Percentiles rank a stretch among this genome's conserved stretches.
Conservation (phyloP, 2,113 vertebrate species). For the Mormyrus iriodes region DNA sequence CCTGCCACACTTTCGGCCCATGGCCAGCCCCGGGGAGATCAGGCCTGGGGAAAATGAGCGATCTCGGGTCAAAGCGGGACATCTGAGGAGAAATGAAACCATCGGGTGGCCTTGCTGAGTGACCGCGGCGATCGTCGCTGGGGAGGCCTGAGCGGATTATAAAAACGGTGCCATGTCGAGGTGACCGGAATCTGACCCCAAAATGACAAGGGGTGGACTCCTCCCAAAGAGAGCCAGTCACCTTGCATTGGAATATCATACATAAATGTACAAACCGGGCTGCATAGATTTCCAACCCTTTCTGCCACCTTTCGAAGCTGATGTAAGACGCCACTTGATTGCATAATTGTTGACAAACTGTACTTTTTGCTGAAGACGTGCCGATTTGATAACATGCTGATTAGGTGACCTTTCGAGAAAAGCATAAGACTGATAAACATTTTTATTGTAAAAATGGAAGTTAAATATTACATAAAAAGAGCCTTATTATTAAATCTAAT, state of each 20-base stretch:
- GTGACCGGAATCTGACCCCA: not conserved
- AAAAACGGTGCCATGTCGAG: not conserved
- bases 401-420: not conserved
- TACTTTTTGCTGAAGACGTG: not conserved
- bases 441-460: not conserved
- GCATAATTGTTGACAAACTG: not conserved
- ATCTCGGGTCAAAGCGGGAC: constrained; percentile 18
- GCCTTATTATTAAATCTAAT: not conserved
- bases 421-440: not conserved
- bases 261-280: not conserved
- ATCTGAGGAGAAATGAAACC: not conserved
- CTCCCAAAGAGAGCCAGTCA: not conserved
- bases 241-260: not conserved
- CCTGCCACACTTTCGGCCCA: not conserved
- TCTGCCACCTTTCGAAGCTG: not conserved
- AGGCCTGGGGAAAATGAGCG: not conserved
- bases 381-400: not conserved
- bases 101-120: not conserved
- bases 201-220: not conserved
- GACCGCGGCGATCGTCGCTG: not conserved
- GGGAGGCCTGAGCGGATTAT: not conserved
- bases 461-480: not conserved
- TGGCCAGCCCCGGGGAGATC: constrained; percentile 5
- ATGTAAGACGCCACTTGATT: not conserved
- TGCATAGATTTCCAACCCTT: not conserved